These are phyloP conservation scores for Antheraea yamamai DNA, from an alignment of 2,888 invertebrate genomes.

Conservation along the genomic window DNA sequence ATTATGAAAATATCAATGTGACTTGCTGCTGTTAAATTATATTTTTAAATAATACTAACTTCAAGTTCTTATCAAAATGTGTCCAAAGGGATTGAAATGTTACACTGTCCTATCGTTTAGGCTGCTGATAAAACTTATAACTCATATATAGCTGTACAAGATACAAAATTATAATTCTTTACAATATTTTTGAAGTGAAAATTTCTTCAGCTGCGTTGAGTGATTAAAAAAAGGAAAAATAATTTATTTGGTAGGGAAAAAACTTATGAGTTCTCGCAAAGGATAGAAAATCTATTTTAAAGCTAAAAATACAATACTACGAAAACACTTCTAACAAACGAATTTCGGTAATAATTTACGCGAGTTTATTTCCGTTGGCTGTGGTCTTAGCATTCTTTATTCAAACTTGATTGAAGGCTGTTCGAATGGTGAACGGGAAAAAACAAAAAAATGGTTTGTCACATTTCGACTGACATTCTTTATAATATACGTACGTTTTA, in stretches of 20 bases:
- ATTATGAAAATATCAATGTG: background rate
- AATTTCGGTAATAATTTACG: background rate
- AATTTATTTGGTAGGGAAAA: too few species aligned
- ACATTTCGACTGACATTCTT: constrained; percentile 47
- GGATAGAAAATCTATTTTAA: too few species aligned
- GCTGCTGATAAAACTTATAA: too few species aligned
- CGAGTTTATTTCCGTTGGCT: constrained; percentile 5
- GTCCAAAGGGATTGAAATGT: background rate
- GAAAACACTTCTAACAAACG: background rate
- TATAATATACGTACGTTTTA: constrained; percentile 29
- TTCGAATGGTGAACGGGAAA: constrained; percentile 46
- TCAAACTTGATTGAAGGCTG: constrained; percentile 56
- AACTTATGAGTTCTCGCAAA: too few species aligned
- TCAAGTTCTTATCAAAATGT: background rate
- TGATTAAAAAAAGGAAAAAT: too few species aligned
- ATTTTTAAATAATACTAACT: background rate
- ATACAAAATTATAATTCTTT: too few species aligned
- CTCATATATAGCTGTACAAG: too few species aligned
- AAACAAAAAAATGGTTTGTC: constrained; percentile 41
- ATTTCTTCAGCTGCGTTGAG: too few species aligned
- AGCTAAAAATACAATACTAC: background rate
- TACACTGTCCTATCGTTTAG: too few species aligned
- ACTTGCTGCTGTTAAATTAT: background rate
- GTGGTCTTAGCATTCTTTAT: constrained; percentile 40
- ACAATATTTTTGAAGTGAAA: too few species aligned